Conservation (phyloP, 1,140 invertebrate species). For the Megalopta genalis region DNA sequence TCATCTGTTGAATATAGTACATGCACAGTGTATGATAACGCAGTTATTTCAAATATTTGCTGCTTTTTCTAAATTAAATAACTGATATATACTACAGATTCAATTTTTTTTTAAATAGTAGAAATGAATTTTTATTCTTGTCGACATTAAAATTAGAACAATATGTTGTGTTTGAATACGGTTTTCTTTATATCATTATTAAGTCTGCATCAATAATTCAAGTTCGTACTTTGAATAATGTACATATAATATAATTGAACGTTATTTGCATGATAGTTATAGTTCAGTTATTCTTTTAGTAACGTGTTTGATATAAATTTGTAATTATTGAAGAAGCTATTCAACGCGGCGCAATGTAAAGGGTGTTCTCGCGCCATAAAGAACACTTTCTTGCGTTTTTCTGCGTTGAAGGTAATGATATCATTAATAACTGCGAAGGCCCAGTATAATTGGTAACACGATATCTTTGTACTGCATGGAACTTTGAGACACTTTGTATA, state of each 20-base stretch:
- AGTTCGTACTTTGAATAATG: too few species aligned
- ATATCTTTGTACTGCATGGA: conserved; percentile 52
- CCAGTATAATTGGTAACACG: conserved; percentile 61
- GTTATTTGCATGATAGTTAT: neutral
- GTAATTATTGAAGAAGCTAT: conserved; percentile 23
- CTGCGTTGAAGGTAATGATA: conserved; percentile 53
- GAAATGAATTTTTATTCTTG: too few species aligned
- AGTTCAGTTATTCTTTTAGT: neutral
- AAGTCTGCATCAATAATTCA: too few species aligned
- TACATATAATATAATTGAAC: too few species aligned
- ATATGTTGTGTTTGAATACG: too few species aligned
- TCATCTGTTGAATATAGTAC: neutral
- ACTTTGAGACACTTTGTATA: conserved; percentile 60
- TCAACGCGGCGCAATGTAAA: conserved; percentile 13
- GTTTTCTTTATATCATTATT: too few species aligned
- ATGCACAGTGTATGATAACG: neutral
- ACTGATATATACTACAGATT: too few species aligned
- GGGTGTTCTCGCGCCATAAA: conserved; percentile 15
- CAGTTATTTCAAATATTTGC: neutral
- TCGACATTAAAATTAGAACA: too few species aligned
- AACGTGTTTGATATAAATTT: conserved; percentile 20
- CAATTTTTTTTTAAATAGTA: too few species aligned
- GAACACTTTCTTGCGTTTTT: conserved; percentile 45
- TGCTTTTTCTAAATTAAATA: neutral
- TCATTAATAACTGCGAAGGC: conserved; percentile 61